phyloP scores from a whole-genome alignment of 1,140 invertebrate genomes.

The Trinorchestia longiramus region DNA sequence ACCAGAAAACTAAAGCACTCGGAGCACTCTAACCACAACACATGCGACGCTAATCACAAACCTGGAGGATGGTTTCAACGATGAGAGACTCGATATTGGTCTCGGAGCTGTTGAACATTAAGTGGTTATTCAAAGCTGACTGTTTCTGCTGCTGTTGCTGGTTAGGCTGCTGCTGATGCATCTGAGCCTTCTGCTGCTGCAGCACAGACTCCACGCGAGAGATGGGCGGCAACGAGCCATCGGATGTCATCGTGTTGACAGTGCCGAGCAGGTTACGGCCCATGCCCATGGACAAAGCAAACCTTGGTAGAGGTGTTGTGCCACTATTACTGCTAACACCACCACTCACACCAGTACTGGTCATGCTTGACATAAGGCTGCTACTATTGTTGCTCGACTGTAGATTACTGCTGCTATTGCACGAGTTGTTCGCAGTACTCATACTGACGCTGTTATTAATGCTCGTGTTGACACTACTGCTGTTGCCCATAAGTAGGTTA shows the following conservation, averaged over 20 bases:
- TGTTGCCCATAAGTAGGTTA: not conserved
- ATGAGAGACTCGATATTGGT: not conserved
- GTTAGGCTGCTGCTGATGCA: constrained; percentile 56
- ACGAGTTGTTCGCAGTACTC: not conserved
- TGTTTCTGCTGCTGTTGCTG: constrained; percentile 34
- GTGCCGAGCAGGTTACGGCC: constrained; percentile 57
- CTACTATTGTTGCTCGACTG: constrained; percentile 34
- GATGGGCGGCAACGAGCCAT: constrained; percentile 61
- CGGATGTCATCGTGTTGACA: constrained; percentile 59
- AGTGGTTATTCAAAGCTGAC: too few species aligned
- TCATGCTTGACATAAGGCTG: not conserved
- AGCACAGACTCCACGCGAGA: constrained; percentile 35
- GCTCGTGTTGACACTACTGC: not conserved
- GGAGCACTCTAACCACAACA: not conserved
- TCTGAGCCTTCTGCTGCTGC: constrained; percentile 57
- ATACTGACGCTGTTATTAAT: not conserved
- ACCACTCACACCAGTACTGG: not conserved
- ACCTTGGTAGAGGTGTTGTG: constrained; percentile 59
- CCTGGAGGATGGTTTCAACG: constrained; percentile 32
- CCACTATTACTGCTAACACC: constrained; percentile 52
- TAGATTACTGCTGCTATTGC: constrained; percentile 2
- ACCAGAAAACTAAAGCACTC: not conserved
- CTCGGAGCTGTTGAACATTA: not conserved
- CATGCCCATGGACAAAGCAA: constrained; percentile 58
- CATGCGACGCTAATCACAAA: not conserved